Evolutionary conservation across 2,113 vertebrate species (phyloP).

Genomic region (Oenanthe oenanthe): DNA sequence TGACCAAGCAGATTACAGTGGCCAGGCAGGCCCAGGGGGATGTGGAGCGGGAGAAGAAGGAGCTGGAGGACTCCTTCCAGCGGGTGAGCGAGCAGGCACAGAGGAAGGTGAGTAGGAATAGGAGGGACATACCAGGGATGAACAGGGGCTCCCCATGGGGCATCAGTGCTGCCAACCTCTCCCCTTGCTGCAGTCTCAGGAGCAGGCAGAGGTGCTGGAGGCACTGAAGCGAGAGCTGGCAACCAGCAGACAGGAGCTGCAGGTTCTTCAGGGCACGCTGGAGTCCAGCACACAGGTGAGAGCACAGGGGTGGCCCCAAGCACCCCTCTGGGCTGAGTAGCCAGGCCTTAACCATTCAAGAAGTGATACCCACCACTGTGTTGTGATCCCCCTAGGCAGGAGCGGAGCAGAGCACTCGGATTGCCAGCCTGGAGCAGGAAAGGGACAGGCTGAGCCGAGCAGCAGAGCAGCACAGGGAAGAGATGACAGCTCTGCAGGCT

Average conservation of each 20-base stretch:
- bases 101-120: constrained; percentile 77
- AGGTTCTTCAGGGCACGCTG: constrained; percentile 78
- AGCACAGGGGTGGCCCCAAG: not conserved
- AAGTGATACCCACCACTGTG: fast-evolving
- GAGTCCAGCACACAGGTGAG: constrained; percentile 84
- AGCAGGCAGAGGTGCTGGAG: constrained; percentile 87
- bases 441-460: constrained; percentile 71
- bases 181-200: constrained; percentile 77
- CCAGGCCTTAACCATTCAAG: not conserved
- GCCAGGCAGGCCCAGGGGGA: constrained; percentile 90
- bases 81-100: constrained; percentile 82
- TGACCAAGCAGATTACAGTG: constrained; percentile 91
- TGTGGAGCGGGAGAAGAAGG: constrained; percentile 86
- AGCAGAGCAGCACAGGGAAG: constrained; percentile 67
- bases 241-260: constrained; percentile 84
- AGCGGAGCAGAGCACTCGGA: constrained; percentile 63
- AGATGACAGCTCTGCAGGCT: constrained; percentile 60
- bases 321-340: not conserved
- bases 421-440: constrained; percentile 77
- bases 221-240: constrained; percentile 85
- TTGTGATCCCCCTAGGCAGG: constrained; percentile 65
- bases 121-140: fast-evolving
- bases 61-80: constrained; percentile 90
- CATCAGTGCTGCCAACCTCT: not conserved
- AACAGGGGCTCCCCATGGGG: not conserved